Base-by-base conservation (phyloP, 2,797 vertebrate species). In the Toxotes lorentzi region DNA sequence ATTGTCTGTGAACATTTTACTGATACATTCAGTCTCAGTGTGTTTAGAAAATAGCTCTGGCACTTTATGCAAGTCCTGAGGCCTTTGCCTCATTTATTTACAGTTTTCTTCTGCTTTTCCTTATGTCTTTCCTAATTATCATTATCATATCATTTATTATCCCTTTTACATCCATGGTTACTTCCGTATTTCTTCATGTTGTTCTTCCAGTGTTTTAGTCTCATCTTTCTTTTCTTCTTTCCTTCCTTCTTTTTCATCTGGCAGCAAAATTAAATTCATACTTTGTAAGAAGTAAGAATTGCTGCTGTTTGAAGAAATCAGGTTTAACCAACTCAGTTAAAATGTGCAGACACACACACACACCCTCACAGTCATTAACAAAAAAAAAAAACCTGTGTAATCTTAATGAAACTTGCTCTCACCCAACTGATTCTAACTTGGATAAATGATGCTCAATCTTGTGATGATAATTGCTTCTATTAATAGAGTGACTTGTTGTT, bases 401-500 rank as follows among this genome's bases (percentile, higher is more conserved):
- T 81, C 74, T 47, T 63, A 71, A 76, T 76, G 30, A 79, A 56
- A 54, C 48, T 72, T 40, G 68, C 50, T 66, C 47, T 43, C 2
- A 12, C 13, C 41, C 68, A 76, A 4, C 59, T 69, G 76, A 85
- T 76, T 63, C 71, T 57, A 59, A 82, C 78, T 76, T 70, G 21
- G 53, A 86, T 83, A 86, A 91, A 88, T 59, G 45, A 80, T 68
- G 62, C 59, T 79, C 57, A 8, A 54, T 68, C 27, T 2, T 58
- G 73, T 76, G 50, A 68, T 79, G 76, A 69, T 89, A 86, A 90
- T 89, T 78, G 75, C 66, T 81, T 83, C 85, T 94, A 88, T 91
- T 91, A 87, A 86, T 89, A 89, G 84, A 81, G 48, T 35, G 67
- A 83, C 76, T 86, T 88, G 83, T 76, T 88, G 83, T 89, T 89